A percentile compares a stretch with the other conserved stretches of the same genome.
Evolutionary conservation across 1,140 invertebrate species (phyloP).

Genomic region (Phthorimaea operculella): DNA sequence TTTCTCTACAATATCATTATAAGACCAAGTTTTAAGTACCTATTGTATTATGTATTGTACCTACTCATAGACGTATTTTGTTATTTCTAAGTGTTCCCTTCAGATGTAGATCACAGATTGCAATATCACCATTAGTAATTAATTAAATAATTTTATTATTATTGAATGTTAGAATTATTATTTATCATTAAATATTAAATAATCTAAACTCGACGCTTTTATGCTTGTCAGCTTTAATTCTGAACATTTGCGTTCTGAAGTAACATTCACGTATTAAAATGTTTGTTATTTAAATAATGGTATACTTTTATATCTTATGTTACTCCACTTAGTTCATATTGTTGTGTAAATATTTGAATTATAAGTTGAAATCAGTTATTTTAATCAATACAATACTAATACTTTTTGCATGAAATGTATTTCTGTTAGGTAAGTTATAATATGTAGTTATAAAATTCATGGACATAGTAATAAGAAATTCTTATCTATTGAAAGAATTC

Average conservation of each 20-base stretch:
- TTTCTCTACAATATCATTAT: neutral
- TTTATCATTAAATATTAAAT: conserved; percentile 14
- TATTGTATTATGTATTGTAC: neutral
- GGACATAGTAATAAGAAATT: conserved; percentile 38
- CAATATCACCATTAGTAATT: neutral
- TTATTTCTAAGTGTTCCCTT: neutral
- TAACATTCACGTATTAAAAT: conserved; percentile 26
- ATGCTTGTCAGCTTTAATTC: conserved; percentile 46
- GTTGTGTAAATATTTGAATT: conserved; percentile 59
- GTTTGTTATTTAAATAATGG: conserved; percentile 33
- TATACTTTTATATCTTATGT: conserved; percentile 48
- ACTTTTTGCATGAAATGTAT: conserved; percentile 19
- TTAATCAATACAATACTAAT: conserved; percentile 32
- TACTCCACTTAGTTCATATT: conserved; percentile 39
- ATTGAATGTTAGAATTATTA: conserved; percentile 22
- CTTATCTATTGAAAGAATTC: conserved; percentile 42
- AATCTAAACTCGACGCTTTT: conserved; percentile 20
- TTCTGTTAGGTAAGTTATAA: conserved; percentile 25
- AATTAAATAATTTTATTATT: neutral
- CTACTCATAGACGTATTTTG: neutral
- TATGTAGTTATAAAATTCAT: conserved; percentile 21
- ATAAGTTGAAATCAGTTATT: conserved; percentile 38
- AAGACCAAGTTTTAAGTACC: neutral
- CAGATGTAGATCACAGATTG: neutral
- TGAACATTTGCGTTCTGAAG: conserved; percentile 32